Percentiles rank a stretch among this genome's conserved stretches.
These are phyloP conservation scores for Oligia fasciuncula DNA, from an alignment of 2,888 invertebrate species.

Conservation along the genomic window DNA sequence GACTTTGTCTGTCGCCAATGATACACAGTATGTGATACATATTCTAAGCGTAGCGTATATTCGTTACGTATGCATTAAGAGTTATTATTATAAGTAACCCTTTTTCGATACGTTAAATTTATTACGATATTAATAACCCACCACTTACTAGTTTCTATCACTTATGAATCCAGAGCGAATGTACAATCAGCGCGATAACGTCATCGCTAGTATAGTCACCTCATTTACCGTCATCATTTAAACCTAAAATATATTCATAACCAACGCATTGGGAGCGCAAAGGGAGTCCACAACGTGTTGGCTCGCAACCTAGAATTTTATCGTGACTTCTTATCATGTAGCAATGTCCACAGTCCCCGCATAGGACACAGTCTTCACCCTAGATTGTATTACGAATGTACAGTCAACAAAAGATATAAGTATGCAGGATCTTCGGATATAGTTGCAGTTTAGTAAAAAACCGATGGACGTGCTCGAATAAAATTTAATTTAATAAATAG, in stretches of 20 bases:
- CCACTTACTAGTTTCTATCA: too few relatives aligned
- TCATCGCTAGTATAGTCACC: background rate
- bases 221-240: background rate
- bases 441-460: too few relatives aligned
- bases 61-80: background rate
- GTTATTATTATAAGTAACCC: background rate
- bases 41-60: background rate
- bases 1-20: conserved; percentile 44
- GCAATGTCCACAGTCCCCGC: conserved; percentile 23
- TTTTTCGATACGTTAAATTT: background rate
- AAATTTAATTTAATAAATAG: too few relatives aligned
- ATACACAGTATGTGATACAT: conserved; percentile 28
- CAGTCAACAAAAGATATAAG: too few relatives aligned
- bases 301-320: conserved; percentile 48
- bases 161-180: background rate
- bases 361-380: conserved; percentile 27
- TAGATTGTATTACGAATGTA: conserved; percentile 33
- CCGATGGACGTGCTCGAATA: too few relatives aligned
- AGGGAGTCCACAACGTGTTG: conserved; percentile 25
- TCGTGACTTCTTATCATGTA: conserved; percentile 43
- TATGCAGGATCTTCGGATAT: too few relatives aligned
- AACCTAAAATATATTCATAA: conserved; percentile 5
- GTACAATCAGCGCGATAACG: background rate
- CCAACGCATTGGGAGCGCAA: conserved; percentile 1
- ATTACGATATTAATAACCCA: background rate